phyloP scores from a whole-genome alignment of 2,797 vertebrate genomes.

The Perodicticus potto region DNA sequence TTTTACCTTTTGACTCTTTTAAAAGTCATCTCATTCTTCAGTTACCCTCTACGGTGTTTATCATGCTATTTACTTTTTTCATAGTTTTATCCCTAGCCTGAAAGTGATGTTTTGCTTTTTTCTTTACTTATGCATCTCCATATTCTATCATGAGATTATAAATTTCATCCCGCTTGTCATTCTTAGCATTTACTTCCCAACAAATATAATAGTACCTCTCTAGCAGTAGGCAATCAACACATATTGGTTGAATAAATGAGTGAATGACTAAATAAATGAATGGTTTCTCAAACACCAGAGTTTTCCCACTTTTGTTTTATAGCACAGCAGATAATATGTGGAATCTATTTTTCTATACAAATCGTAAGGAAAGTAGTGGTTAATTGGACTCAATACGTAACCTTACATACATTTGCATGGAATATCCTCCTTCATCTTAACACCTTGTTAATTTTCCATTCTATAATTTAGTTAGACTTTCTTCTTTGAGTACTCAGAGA shows the following conservation, averaged over 20 bases:
- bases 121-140: not conserved
- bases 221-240: not conserved
- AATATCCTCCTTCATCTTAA: not conserved
- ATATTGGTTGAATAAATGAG: constrained; percentile 55
- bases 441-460: constrained; percentile 19
- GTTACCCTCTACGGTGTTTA: not conserved
- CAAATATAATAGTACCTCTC: not conserved
- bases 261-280: constrained; percentile 11
- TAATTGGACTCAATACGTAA: not conserved
- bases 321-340: not conserved
- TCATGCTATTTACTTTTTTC: not conserved
- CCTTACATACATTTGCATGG: not conserved
- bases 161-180: not conserved
- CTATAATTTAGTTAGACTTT: not conserved
- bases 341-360: constrained; percentile 13
- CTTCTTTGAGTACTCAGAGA: not conserved
- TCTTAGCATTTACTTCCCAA: not conserved
- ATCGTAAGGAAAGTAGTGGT: not conserved
- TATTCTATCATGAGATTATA: not conserved
- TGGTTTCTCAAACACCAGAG: not conserved
- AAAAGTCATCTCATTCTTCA: not conserved
- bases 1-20: not conserved
- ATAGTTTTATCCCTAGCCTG: not conserved
- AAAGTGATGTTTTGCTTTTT: not conserved
- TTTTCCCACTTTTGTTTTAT: not conserved